Evolutionary conservation across 1,140 invertebrate genomes (phyloP).

Genomic region (Oncopodura yosiiana): DNA sequence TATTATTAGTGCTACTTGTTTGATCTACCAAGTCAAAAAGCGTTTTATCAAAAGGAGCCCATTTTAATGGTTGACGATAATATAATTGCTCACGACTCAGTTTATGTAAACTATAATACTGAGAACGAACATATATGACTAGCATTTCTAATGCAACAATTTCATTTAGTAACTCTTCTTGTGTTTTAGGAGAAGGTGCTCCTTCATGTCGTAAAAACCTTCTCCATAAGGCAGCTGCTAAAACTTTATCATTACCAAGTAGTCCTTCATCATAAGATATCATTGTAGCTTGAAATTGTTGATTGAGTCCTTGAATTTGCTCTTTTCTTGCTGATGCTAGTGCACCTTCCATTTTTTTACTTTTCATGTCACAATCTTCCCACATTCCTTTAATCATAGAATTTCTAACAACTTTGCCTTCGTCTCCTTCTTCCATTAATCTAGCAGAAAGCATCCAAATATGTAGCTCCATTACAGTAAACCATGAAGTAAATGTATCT

Average conservation of each 20-base stretch:
- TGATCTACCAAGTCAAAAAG: constrained; percentile 9
- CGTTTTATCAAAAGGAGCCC: constrained; percentile 18
- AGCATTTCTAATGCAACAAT: constrained; percentile 27
- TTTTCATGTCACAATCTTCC: constrained; percentile 61
- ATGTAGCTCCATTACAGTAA: constrained; percentile 68
- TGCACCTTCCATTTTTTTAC: constrained; percentile 55
- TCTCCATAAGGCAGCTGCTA: constrained; percentile 72
- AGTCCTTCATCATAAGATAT: constrained; percentile 79
- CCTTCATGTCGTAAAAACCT: constrained; percentile 52
- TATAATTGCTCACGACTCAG: constrained; percentile 16
- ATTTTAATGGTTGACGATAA: constrained; percentile 15
- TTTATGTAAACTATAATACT: constrained; percentile 15
- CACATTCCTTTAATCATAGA: constrained; percentile 65
- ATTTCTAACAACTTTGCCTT: constrained; percentile 61
- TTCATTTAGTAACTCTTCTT: constrained; percentile 20
- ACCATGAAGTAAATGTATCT: constrained; percentile 76
- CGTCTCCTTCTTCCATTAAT: constrained; percentile 60
- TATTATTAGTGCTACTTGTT: neutral
- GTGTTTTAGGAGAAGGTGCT: constrained; percentile 19
- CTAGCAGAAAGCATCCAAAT: constrained; percentile 69
- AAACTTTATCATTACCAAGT: constrained; percentile 54
- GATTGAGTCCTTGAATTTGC: constrained; percentile 45
- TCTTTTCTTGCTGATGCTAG: constrained; percentile 33
- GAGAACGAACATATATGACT: constrained; percentile 30
- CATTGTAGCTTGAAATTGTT: constrained; percentile 72